phyloP scores from a whole-genome alignment of 2,888 invertebrate species.

The Lobophora halterata region DNA sequence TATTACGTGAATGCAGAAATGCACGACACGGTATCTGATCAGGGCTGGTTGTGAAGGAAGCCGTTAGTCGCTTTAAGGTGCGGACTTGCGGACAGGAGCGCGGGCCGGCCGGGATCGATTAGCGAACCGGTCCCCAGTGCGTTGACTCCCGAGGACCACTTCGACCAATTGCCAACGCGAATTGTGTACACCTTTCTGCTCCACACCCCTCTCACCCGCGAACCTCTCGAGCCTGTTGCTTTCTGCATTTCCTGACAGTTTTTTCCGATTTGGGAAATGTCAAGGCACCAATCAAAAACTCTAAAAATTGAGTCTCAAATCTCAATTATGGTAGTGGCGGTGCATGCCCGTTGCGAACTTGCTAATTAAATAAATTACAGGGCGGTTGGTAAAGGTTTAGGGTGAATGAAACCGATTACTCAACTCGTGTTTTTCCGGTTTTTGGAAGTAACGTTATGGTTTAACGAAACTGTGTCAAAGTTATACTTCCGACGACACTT shows the following conservation, averaged over 20 bases:
- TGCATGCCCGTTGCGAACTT: conserved; percentile 2
- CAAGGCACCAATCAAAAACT: conserved; percentile 22
- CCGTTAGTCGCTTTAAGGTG: conserved; percentile 72
- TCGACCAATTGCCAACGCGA: conserved; percentile 44
- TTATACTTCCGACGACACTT: conserved; percentile 13
- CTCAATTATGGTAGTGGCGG: conserved; percentile 17
- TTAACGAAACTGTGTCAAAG: conserved; percentile 11
- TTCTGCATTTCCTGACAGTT: conserved; percentile 21
- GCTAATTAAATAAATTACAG: conserved; percentile 24
- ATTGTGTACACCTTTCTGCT: conserved; percentile 57
- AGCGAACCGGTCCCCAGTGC: conserved; percentile 75
- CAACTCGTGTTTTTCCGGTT: conserved; percentile 20
- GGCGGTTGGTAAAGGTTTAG: conserved; percentile 21
- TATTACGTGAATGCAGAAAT: conserved; percentile 25
- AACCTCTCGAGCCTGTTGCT: conserved; percentile 10
- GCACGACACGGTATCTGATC: conserved; percentile 41
- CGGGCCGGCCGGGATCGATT: conserved; percentile 71
- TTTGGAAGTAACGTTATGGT: conserved; percentile 6
- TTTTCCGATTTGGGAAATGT: conserved; percentile 23
- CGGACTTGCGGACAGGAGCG: conserved; percentile 73
- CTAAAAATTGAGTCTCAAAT: conserved; percentile 22
- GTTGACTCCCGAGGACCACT: conserved; percentile 71
- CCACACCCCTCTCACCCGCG: conserved; percentile 19
- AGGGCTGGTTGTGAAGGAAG: conserved; percentile 52
- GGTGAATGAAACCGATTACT: conserved; percentile 17